Conservation (phyloP, 2,797 vertebrate genomes). For the Bradypodion pumilum region DNA sequence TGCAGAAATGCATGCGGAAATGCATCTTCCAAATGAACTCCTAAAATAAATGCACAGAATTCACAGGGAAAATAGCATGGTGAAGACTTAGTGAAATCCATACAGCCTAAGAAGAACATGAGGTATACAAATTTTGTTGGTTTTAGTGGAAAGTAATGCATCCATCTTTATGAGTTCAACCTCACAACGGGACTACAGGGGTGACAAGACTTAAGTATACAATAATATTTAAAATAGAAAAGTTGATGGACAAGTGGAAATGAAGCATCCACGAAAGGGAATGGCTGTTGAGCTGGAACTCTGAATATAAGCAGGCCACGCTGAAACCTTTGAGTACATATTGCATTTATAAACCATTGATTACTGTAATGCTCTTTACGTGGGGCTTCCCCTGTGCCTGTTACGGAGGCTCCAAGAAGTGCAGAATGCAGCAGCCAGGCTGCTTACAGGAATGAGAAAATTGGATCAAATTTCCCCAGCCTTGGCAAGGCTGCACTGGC, state of each 20-base stretch:
- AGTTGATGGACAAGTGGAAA: not conserved
- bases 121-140: conserved; percentile 52
- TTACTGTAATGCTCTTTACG: no score
- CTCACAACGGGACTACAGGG: no score
- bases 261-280: not conserved
- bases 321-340: not conserved
- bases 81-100: not conserved
- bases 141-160: conserved; percentile 22
- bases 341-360: not conserved
- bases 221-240: not conserved
- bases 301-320: not conserved
- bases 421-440: no score
- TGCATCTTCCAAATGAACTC: not conserved
- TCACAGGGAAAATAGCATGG: not conserved
- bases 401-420: no score
- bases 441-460: no score
- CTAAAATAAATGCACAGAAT: not conserved
- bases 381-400: no score
- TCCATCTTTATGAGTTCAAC: not conserved
- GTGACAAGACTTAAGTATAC: no score
- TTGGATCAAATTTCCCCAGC: no score
- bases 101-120: not conserved
- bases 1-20: no score
- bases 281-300: not conserved
- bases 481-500: no score